Conservation (phyloP, 2,888 invertebrate species). For the Hirtodrosophila duncani region DNA sequence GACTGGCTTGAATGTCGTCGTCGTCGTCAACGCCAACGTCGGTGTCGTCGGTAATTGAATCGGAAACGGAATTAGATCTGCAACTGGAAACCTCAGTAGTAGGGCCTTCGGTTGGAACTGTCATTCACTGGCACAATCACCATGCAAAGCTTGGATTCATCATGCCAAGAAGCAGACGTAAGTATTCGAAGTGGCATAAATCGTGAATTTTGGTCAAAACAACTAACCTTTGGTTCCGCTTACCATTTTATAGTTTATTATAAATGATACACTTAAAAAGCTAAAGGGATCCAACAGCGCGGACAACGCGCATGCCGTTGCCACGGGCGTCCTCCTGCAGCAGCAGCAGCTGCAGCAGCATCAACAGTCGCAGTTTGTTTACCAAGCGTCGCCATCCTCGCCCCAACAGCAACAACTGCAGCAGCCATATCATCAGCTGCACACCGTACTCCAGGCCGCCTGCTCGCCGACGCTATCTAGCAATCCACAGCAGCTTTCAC, state of each 20-base stretch:
- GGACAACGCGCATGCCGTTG: conserved; percentile 50
- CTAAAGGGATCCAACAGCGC: conserved; percentile 74
- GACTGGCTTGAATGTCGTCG: conserved; percentile 74
- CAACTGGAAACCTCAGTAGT: conserved; percentile 50
- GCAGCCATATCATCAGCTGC: conserved; percentile 62
- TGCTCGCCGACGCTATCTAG: conserved; percentile 42
- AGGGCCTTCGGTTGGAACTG: conserved; percentile 37
- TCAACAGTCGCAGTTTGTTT: conserved; percentile 29
- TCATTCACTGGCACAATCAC: conserved; percentile 75
- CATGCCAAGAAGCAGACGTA: conserved; percentile 84
- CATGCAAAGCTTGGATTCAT: conserved; percentile 84
- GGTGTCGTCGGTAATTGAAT: conserved; percentile 68
- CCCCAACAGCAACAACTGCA: conserved; percentile 42
- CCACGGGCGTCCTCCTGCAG: conserved; percentile 51
- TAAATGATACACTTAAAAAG: conserved; percentile 78
- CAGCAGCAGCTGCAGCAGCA: conserved; percentile 40
- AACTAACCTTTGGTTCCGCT: background rate
- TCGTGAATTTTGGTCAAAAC: background rate
- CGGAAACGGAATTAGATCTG: conserved; percentile 40
- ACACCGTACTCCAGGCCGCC: conserved; percentile 54
- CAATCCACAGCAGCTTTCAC: conserved; percentile 28
- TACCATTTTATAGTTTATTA: conserved; percentile 73
- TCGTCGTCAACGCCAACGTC: conserved; percentile 49
- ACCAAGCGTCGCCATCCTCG: conserved; percentile 38
- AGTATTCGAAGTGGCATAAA: conserved; percentile 74